Evolutionary conservation across 2,113 vertebrate genomes (phyloP), one percentile per base, ranked within the genome.

Genomic region (Zingel zingel): DNA sequence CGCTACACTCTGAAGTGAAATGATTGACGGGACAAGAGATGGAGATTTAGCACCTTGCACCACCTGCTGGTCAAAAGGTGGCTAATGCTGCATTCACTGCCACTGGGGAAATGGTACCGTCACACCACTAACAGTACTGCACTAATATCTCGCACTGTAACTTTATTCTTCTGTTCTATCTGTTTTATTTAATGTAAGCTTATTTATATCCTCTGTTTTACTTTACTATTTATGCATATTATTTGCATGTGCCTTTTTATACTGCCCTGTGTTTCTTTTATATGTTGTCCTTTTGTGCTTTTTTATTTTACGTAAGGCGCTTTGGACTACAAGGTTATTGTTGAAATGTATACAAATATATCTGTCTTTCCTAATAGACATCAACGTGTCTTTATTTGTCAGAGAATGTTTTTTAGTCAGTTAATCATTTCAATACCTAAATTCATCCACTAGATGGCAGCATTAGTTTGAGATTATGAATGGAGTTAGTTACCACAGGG

Each of bases 61-160:
- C 91, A 85, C 83, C 94, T 94, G 86, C 76, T 86, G 93, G 92
- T 23, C 59, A 56, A 16, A 56, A 57, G 8, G n/a, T 21, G 47
- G 7, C 30, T 0, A 30, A 2, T 75, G 72, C 48, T 71, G 54
- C 81, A 2, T 76, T 76, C 66, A 79, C 0, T 0, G 53, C 7
- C 53, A 11, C 12, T 18, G 5, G 14, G 39, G 4, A 23, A 74
- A 36, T 9, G 8, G 13, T 4, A 19, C 3, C 6, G 0, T 6
- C 15, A 25, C 72, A 18, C 5, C 19, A 6, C 3, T 9, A 15
- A 15, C 4, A 36, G 9, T 43, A 12, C 39, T 5, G 21, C 14
- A 10, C 45, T 33, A 39, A 11, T 25, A 4, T 13, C 33, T 45
- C 5, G 0, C 4, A 15, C 1, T 61, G 54, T 45, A 0, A 25